These are phyloP conservation scores for Macropodus opercularis DNA, from an alignment of 2,797 vertebrate species.

Conservation along the genomic window DNA sequence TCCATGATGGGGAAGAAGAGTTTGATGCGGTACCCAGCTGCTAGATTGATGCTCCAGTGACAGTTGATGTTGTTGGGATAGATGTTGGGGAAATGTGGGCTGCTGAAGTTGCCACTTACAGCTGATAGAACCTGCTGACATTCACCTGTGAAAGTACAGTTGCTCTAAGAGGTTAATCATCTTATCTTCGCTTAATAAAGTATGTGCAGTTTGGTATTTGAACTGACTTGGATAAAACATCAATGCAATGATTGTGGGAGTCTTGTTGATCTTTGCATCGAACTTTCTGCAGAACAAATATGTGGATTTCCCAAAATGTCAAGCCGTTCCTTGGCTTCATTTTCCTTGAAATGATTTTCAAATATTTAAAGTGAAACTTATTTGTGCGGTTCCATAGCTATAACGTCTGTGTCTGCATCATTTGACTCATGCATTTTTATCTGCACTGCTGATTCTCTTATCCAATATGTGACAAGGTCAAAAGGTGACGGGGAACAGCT, in stretches of 20 bases:
- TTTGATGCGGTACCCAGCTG: slow-evolving; percentile 87
- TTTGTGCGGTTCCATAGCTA: not conserved
- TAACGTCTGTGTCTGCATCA: not conserved
- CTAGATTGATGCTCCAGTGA: slow-evolving; percentile 91
- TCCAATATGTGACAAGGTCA: slow-evolving; percentile 2
- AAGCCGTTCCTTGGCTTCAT: no score
- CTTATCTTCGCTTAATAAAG: not conserved
- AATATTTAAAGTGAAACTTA: not conserved
- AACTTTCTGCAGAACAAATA: not conserved
- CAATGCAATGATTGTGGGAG: not conserved
- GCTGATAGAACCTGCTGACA: slow-evolving; percentile 90
- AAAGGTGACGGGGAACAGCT: slow-evolving; percentile 8
- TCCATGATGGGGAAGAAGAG: slow-evolving; percentile 90
- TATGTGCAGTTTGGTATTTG: not conserved
- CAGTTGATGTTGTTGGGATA: slow-evolving; percentile 98
- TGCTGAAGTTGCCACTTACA: slow-evolving; percentile 91
- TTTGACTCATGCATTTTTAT: not conserved
- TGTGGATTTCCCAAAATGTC: not conserved
- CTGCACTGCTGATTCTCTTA: slow-evolving; percentile 10
- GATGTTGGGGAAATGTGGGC: slow-evolving; percentile 90
- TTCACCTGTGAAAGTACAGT: slow-evolving; percentile 81
- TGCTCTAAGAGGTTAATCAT: not conserved
- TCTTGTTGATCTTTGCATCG: not conserved
- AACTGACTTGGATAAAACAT: not conserved
- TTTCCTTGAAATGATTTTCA: no score